These are phyloP conservation scores for Torymus texanus DNA, from an alignment of 2,888 invertebrate species.

Conservation along the genomic window DNA sequence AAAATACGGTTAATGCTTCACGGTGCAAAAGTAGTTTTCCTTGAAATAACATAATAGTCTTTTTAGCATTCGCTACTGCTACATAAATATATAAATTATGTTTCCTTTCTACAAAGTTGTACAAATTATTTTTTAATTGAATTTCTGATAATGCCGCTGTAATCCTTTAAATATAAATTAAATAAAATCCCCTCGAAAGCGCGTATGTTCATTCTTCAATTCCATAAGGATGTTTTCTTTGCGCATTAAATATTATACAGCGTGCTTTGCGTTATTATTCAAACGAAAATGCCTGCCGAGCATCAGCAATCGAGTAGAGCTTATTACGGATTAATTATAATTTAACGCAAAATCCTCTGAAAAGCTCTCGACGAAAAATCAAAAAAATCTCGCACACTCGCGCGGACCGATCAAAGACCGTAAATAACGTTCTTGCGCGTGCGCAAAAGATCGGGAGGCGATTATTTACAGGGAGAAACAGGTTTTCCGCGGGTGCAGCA, in stretches of 20 bases:
- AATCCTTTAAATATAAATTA: slow-evolving; percentile 9
- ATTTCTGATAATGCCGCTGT: background rate
- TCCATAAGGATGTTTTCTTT: slow-evolving; percentile 10
- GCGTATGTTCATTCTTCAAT: slow-evolving; percentile 7
- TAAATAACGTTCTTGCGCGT: slow-evolving; percentile 45
- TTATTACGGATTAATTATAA: slow-evolving; percentile 52
- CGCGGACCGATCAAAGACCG: slow-evolving; percentile 33
- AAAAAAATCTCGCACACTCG: background rate
- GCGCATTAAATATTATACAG: slow-evolving; percentile 32
- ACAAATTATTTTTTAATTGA: slow-evolving; percentile 11
- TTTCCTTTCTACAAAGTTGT: slow-evolving; percentile 1
- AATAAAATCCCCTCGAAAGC: background rate
- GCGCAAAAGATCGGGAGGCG: slow-evolving; percentile 48
- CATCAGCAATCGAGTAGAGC: background rate
- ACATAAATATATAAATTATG: no score
- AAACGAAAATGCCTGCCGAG: background rate
- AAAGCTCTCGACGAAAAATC: background rate
- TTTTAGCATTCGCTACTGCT: no score
- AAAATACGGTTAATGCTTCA: no score
- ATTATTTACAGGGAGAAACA: slow-evolving; percentile 48
- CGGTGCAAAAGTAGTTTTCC: no score
- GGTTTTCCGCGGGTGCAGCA: slow-evolving; percentile 48
- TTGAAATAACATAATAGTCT: no score
- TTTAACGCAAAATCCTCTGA: slow-evolving; percentile 31
- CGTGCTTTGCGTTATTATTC: slow-evolving; percentile 20